phyloP scores from a whole-genome alignment of 2,113 vertebrate species.

The Chlorodrepanis virens region DNA sequence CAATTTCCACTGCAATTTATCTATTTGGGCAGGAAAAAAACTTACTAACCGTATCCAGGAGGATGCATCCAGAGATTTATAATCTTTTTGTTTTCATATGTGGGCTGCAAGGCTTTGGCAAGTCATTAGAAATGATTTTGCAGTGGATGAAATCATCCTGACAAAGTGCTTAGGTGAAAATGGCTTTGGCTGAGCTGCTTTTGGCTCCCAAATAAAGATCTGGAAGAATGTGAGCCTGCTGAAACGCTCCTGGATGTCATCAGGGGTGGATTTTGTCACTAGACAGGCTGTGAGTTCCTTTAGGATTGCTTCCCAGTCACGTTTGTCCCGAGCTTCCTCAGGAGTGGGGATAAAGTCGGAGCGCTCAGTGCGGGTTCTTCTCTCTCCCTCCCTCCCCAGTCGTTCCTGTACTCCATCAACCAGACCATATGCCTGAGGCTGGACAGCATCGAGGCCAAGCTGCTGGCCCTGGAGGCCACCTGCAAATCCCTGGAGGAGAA shows the following conservation, averaged over 20 bases:
- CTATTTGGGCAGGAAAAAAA: background rate
- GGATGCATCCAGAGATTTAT: background rate
- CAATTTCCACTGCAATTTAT: conserved; percentile 47
- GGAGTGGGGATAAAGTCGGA: rapidly evolving
- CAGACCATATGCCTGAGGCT: conserved; percentile 91
- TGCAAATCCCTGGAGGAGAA: conserved; percentile 93
- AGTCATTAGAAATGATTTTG: background rate
- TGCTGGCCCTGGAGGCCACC: conserved; percentile 89
- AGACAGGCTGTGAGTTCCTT: background rate
- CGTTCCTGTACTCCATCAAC: conserved; percentile 89
- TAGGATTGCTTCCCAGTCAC: background rate
- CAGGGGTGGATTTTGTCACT: background rate
- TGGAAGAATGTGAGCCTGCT: background rate
- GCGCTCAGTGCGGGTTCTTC: rapidly evolving
- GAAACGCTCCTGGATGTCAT: background rate
- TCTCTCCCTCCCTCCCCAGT: conserved; percentile 68
- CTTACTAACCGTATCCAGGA: conserved; percentile 1
- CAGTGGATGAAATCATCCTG: conserved; percentile 12
- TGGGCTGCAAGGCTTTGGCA: conserved; percentile 6
- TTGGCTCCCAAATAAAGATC: background rate
- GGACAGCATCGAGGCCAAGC: conserved; percentile 93
- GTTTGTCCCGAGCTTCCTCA: background rate
- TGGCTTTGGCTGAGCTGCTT: background rate
- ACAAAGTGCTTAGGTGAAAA: conserved; percentile 50
- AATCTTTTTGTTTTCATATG: conserved; percentile 33